Evolutionary conservation across 2,113 vertebrate genomes (phyloP).

Genomic region (Zeus faber): DNA sequence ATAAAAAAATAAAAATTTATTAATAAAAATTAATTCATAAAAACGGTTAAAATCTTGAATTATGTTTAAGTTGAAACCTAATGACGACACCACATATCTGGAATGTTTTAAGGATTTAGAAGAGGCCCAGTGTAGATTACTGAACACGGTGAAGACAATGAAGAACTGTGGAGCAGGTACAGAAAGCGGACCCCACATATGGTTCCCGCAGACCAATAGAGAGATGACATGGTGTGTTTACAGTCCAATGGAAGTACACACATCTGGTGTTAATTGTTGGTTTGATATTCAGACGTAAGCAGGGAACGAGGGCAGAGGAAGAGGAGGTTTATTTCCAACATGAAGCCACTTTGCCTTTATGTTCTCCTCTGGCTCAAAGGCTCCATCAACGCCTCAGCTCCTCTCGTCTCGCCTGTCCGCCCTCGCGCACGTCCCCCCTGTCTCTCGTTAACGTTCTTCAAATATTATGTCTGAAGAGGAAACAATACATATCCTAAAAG

Average conservation of each 20-base stretch:
- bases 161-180: constrained; percentile 30
- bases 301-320: constrained; percentile 5
- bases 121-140: too few species aligned
- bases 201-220: constrained; percentile 28
- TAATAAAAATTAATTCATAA: too few species aligned
- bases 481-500: constrained; percentile 64
- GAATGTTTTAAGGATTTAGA: too few species aligned
- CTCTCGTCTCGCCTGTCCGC: background rate
- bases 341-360: constrained; percentile 29
- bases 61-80: too few species aligned
- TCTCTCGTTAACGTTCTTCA: constrained; percentile 57
- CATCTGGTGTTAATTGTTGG: constrained; percentile 63
- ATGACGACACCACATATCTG: too few species aligned
- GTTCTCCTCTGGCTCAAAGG: constrained; percentile 11
- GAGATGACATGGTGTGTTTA: constrained; percentile 52
- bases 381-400: constrained; percentile 2
- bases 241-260: constrained; percentile 31
- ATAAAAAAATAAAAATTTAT: too few species aligned
- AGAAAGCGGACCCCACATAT: too few species aligned
- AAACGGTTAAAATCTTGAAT: too few species aligned
- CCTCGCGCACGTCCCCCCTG: constrained; percentile 30
- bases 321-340: constrained; percentile 35
- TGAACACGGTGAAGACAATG: background rate
- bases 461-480: constrained; percentile 76
- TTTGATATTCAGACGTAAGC: constrained; percentile 62